Conservation (phyloP, 2,888 invertebrate genomes). For the Dioctria rufipes region DNA sequence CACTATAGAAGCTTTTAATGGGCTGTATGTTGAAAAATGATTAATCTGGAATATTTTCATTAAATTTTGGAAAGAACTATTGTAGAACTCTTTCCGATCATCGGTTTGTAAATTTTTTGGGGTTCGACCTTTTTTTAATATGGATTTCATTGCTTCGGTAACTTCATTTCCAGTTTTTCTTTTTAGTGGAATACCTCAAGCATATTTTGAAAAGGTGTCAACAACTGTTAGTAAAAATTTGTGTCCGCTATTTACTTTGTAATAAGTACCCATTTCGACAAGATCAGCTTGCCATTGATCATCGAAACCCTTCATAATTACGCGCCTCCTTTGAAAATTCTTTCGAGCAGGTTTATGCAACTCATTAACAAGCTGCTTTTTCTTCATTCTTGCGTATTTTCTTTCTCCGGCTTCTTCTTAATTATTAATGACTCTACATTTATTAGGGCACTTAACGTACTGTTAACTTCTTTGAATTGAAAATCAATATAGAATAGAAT, state of each 20-base stretch:
- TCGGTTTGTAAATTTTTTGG: too few relatives aligned
- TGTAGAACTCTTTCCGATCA: too few relatives aligned
- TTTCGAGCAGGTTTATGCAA: conserved; percentile 66
- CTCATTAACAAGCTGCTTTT: conserved; percentile 62
- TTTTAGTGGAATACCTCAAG: conserved; percentile 66
- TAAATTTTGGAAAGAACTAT: too few relatives aligned
- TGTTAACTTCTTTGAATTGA: too few relatives aligned
- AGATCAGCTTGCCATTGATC: conserved; percentile 71
- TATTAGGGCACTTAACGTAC: too few relatives aligned
- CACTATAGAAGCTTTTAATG: too few relatives aligned
- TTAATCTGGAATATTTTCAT: too few relatives aligned
- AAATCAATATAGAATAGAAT: too few relatives aligned
- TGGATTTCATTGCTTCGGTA: conserved; percentile 34
- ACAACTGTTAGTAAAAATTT: conserved; percentile 67
- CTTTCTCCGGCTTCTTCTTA: too few relatives aligned
- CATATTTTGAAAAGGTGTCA: conserved; percentile 68
- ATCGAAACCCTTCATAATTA: conserved; percentile 66
- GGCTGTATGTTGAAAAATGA: too few relatives aligned
- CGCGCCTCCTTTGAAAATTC: conserved; percentile 65
- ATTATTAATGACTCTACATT: too few relatives aligned
- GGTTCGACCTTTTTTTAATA: conserved; percentile 4
- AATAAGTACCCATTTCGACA: conserved; percentile 65
- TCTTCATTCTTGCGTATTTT: too few relatives aligned
- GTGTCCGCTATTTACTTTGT: conserved; percentile 64
- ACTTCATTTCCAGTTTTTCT: conserved; percentile 62